Evolutionary conservation across 2,113 vertebrate genomes (phyloP).

Genomic region (Thryonomys swinderianus): DNA sequence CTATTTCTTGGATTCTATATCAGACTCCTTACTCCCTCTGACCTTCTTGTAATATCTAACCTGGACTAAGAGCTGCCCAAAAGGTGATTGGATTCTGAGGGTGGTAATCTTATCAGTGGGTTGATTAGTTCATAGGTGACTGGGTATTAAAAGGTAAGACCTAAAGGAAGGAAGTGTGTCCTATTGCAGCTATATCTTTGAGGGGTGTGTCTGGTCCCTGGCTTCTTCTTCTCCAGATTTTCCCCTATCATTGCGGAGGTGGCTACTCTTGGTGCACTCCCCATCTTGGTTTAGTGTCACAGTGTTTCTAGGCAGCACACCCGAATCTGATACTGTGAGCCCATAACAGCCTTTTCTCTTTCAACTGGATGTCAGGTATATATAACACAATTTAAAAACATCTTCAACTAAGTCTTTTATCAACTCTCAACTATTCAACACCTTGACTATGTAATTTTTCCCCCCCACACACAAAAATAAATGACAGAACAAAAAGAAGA

Average conservation of each 20-base stretch:
- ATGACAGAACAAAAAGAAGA: not conserved
- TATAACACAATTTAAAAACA: not conserved
- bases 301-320: not conserved
- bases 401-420: not conserved
- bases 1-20: not conserved
- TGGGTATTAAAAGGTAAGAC: not conserved
- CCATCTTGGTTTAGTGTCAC: not conserved
- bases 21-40: not conserved
- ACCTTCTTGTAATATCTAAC: not conserved
- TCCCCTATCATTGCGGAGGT: not conserved
- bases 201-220: not conserved
- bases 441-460: not conserved
- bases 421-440: not conserved
- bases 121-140: not conserved
- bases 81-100: not conserved
- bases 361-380: not conserved
- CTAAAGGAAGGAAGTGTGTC: not conserved
- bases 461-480: not conserved
- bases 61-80: not conserved
- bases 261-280: not conserved
- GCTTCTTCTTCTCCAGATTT: not conserved
- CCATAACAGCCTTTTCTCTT: not conserved
- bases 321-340: not conserved
- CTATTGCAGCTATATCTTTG: not conserved
- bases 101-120: not conserved